Percentiles rank a stretch among this genome's conserved stretches.
These are phyloP conservation scores for Cathartes aura DNA, from an alignment of 2,113 vertebrate species.

Conservation along the genomic window DNA sequence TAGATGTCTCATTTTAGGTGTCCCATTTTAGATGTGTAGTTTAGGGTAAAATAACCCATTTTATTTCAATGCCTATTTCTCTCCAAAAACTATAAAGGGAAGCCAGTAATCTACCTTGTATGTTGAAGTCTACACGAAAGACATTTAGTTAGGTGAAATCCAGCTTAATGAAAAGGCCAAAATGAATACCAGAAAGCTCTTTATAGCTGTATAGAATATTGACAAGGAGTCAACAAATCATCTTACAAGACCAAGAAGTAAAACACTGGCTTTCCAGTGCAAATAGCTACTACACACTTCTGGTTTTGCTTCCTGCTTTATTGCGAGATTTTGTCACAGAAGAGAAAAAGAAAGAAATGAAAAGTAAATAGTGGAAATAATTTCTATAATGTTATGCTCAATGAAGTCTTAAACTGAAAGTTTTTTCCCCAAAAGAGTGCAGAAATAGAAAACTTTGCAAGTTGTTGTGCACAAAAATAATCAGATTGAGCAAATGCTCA, in stretches of 20 bases:
- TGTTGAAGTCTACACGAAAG: not conserved
- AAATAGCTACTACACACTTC: not conserved
- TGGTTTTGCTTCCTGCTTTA: not conserved
- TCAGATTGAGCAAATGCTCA: not conserved
- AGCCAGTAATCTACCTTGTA: not conserved
- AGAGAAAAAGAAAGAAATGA: not conserved
- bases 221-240: not conserved
- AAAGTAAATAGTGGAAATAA: not conserved
- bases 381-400: not conserved
- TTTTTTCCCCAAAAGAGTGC: not conserved
- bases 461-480: not conserved
- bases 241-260: not conserved
- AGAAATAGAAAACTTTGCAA: not conserved
- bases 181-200: not conserved
- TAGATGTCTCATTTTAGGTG: not conserved
- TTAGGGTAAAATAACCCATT: not conserved
- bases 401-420: not conserved
- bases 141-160: not conserved
- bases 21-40: not conserved
- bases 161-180: not conserved
- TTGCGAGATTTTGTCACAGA: not conserved
- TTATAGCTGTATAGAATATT: not conserved
- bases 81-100: not conserved
- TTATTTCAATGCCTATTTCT: not conserved
- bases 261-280: not conserved